Evolutionary conservation across 2,113 vertebrate species (phyloP).

Genomic region (Actenoides lindsayi): DNA sequence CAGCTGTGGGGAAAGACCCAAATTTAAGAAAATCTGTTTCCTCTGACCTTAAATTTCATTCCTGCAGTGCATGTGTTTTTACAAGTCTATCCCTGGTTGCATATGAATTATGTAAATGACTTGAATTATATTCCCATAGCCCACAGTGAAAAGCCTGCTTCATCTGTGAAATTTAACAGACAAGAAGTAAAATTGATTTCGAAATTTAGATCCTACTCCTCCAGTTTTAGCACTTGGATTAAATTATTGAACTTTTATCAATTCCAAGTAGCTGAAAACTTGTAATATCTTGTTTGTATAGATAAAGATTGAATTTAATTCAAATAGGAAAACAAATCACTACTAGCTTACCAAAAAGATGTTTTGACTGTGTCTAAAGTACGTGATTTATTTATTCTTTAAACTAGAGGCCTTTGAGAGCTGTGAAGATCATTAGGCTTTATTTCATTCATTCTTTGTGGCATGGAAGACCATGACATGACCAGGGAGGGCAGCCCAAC

Average conservation of each 20-base stretch:
- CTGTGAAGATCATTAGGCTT: neutral
- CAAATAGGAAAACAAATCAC: neutral
- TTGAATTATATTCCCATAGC: neutral
- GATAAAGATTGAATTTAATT: neutral
- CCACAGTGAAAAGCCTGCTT: neutral
- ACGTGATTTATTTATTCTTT: accelerated
- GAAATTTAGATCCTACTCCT: neutral
- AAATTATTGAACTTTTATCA: neutral
- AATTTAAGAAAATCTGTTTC: neutral
- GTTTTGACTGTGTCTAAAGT: neutral
- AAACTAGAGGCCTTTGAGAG: neutral
- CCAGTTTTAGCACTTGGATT: neutral
- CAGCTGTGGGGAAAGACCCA: neutral
- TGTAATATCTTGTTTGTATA: neutral
- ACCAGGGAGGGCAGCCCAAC: neutral
- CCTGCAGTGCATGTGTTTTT: neutral
- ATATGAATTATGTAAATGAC: neutral
- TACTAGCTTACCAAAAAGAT: neutral
- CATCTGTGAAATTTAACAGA: neutral
- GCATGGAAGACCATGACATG: neutral
- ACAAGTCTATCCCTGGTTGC: neutral
- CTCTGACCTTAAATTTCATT: neutral
- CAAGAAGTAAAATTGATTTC: neutral
- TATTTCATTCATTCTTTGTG: neutral
- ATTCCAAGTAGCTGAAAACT: neutral